phyloP scores from a whole-genome alignment of 2,888 invertebrate genomes.

The Andrena flavipes region DNA sequence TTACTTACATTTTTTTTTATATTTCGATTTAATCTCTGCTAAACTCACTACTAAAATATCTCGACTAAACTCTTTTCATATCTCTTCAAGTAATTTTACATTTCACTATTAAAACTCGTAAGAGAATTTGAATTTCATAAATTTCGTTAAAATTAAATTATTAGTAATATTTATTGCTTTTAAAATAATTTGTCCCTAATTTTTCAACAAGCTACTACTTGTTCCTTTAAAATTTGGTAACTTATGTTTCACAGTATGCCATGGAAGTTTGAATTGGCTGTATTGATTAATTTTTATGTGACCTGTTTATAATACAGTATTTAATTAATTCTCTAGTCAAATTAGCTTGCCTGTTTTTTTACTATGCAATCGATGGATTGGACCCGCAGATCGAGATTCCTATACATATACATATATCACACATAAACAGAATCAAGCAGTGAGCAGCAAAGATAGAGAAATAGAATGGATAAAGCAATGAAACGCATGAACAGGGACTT shows the following conservation, averaged over 20 bases:
- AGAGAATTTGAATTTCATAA: background rate
- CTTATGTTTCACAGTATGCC: too few relatives aligned
- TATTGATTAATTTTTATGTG: background rate
- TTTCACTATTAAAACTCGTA: background rate
- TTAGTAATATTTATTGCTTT: background rate
- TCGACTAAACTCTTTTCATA: too few relatives aligned
- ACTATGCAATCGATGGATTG: constrained; percentile 29
- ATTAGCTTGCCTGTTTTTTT: background rate
- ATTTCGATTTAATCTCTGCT: background rate
- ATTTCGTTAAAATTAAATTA: background rate
- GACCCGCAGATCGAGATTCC: constrained; percentile 71
- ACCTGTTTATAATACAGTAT: background rate
- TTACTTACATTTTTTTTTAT: background rate
- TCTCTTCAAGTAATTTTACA: background rate
- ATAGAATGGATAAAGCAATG: constrained; percentile 51
- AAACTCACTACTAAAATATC: background rate
- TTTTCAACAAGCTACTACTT: background rate
- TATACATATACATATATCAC: constrained; percentile 74
- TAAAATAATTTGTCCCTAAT: background rate
- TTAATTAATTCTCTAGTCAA: background rate
- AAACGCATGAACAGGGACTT: constrained; percentile 31
- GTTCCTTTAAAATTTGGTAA: background rate
- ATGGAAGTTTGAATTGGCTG: too few relatives aligned
- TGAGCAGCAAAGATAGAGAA: constrained; percentile 80
- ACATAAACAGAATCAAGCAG: constrained; percentile 67